These are phyloP conservation scores for Hirtodrosophila cameraria DNA, from an alignment of 2,888 invertebrate genomes.

Conservation along the genomic window DNA sequence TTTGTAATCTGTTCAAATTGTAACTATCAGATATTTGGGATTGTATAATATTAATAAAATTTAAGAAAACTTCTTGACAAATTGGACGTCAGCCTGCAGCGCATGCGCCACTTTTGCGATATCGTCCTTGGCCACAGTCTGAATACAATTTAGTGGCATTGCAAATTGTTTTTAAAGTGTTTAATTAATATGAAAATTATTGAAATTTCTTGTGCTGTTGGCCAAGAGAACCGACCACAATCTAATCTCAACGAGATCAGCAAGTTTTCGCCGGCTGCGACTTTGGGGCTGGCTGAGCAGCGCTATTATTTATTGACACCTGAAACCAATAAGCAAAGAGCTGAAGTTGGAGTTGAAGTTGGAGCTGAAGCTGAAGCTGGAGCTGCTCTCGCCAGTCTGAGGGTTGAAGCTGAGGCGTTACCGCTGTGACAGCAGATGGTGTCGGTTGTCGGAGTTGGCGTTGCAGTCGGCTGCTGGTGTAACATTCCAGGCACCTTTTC, in stretches of 20 bases:
- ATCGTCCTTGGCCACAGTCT: not conserved
- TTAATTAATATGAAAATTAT: slow-evolving; percentile 76
- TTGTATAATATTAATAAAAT: too few species aligned
- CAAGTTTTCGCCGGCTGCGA: slow-evolving; percentile 64
- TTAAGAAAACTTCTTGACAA: too few species aligned
- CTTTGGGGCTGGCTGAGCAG: slow-evolving; percentile 27
- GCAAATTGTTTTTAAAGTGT: slow-evolving; percentile 77
- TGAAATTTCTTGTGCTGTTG: slow-evolving; percentile 51
- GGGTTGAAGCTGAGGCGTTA: slow-evolving; percentile 65
- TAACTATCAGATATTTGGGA: too few species aligned
- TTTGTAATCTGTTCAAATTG: too few species aligned
- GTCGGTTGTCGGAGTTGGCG: slow-evolving; percentile 49
- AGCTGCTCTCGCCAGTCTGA: slow-evolving; percentile 12
- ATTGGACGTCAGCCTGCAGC: not conserved
- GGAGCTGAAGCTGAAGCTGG: not conserved
- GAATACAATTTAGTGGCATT: slow-evolving; percentile 32
- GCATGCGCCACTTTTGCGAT: not conserved
- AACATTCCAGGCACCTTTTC: slow-evolving; percentile 57
- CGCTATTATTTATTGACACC: slow-evolving; percentile 83
- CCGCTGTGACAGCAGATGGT: slow-evolving; percentile 71
- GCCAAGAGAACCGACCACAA: slow-evolving; percentile 37
- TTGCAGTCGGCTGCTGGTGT: slow-evolving; percentile 39
- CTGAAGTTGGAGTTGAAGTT: slow-evolving; percentile 15
- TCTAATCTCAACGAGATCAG: slow-evolving; percentile 81
- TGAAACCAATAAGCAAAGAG: slow-evolving; percentile 75